Percentiles rank a stretch among this genome's conserved stretches.
Evolutionary conservation across 2,888 invertebrate species (phyloP).

Genomic region (Anaspis maculata): DNA sequence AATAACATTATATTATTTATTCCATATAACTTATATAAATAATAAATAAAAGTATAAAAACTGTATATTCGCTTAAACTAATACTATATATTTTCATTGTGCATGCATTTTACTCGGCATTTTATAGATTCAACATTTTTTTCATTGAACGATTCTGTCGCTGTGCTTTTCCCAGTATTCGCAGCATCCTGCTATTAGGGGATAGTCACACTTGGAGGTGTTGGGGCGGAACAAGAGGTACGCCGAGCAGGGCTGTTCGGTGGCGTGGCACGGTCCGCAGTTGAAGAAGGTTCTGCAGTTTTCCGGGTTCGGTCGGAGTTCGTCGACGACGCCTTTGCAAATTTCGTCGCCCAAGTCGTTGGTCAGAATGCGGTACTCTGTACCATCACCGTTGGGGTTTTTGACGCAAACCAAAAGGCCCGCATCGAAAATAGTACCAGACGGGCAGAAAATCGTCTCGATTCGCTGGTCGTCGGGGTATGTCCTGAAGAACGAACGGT

Average conservation of each 20-base stretch:
- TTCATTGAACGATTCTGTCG: slow-evolving; percentile 14
- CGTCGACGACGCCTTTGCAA: too few species aligned
- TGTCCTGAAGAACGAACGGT: slow-evolving; percentile 1
- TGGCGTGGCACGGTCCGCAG: slow-evolving; percentile 5
- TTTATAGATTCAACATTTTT: too few species aligned
- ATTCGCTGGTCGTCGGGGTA: not conserved
- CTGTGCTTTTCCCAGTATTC: slow-evolving; percentile 22
- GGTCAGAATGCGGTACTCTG: too few species aligned
- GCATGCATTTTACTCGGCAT: too few species aligned
- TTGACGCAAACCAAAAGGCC: slow-evolving; percentile 1
- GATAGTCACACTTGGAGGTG: slow-evolving; percentile 20
- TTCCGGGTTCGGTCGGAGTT: too few species aligned
- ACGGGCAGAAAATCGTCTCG: slow-evolving; percentile 3
- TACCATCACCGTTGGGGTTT: not conserved
- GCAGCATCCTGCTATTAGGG: slow-evolving; percentile 21
- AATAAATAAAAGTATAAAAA: too few species aligned
- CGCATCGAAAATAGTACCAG: slow-evolving; percentile 2
- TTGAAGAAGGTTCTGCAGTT: slow-evolving; percentile 2
- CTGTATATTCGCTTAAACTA: too few species aligned
- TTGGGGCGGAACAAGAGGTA: slow-evolving; percentile 20
- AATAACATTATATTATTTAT: too few species aligned
- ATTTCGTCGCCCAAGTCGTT: too few species aligned
- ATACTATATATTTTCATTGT: too few species aligned
- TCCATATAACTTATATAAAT: too few species aligned
- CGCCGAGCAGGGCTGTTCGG: slow-evolving; percentile 15